These are phyloP conservation scores for Nymphalis polychloros DNA, from an alignment of 2,888 invertebrate species.

Conservation along the genomic window DNA sequence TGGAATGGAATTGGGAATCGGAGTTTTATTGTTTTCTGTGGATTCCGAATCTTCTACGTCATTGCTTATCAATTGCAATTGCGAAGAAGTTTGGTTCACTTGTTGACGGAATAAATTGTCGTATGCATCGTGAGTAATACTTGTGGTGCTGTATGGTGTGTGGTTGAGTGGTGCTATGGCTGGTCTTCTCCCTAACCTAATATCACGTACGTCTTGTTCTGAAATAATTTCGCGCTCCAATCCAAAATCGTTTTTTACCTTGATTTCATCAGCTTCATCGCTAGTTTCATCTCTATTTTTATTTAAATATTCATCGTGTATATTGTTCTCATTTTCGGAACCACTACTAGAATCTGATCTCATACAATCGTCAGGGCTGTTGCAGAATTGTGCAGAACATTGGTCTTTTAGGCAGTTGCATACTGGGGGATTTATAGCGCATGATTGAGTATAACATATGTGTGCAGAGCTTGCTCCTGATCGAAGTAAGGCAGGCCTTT, in stretches of 20 bases:
- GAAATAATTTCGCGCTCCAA: neutral
- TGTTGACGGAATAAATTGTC: too few relatives aligned
- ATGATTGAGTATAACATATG: neutral
- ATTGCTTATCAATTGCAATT: too few relatives aligned
- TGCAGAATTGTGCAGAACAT: constrained; percentile 30
- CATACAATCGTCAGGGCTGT: constrained; percentile 20
- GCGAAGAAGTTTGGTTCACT: too few relatives aligned
- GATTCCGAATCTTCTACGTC: too few relatives aligned
- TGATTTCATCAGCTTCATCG: neutral
- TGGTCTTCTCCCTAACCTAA: too few relatives aligned
- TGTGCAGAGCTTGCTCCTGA: neutral
- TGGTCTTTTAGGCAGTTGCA: constrained; percentile 24
- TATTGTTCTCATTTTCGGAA: neutral
- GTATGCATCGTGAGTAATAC: too few relatives aligned
- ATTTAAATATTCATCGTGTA: neutral
- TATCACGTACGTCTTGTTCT: neutral
- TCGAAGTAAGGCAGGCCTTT: neutral
- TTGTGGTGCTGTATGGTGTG: too few relatives aligned
- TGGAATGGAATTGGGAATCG: too few relatives aligned
- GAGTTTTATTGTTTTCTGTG: too few relatives aligned
- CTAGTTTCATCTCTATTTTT: neutral
- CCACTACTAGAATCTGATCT: neutral
- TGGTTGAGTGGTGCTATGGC: too few relatives aligned
- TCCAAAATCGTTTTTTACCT: too few relatives aligned
- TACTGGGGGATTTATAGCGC: constrained; percentile 3